These are phyloP conservation scores for Leptinotarsa haldemani DNA, from an alignment of 2,888 invertebrate species.

Conservation along the genomic window DNA sequence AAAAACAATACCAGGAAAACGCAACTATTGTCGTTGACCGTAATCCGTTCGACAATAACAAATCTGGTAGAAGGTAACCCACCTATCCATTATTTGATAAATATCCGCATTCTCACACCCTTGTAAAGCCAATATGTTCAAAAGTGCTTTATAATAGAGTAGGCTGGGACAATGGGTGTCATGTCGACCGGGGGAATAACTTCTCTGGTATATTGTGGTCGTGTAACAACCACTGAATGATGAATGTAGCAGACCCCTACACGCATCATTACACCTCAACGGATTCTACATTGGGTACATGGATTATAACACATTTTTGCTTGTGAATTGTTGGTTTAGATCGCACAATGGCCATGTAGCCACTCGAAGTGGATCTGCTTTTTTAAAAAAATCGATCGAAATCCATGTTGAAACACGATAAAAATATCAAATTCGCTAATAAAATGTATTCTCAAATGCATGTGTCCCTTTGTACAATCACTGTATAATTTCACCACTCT, in stretches of 20 bases:
- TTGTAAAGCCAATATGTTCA: slow-evolving; percentile 64
- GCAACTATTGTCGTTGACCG: slow-evolving; percentile 5
- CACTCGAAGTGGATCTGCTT: neutral
- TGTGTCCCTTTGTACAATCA: too few species aligned
- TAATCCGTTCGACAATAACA: slow-evolving; percentile 28
- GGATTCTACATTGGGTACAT: slow-evolving; percentile 31
- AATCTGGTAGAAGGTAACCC: slow-evolving; percentile 34
- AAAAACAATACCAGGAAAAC: slow-evolving; percentile 12
- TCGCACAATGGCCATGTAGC: neutral
- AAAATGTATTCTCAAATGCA: too few species aligned
- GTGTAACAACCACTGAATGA: slow-evolving; percentile 48
- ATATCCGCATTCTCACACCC: slow-evolving; percentile 56
- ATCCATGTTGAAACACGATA: too few species aligned
- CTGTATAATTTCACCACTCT: too few species aligned
- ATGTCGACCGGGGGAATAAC: slow-evolving; percentile 56
- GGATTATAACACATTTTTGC: slow-evolving; percentile 22
- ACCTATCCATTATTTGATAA: slow-evolving; percentile 44
- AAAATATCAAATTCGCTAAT: too few species aligned
- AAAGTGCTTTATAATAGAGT: slow-evolving; percentile 65
- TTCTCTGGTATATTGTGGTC: slow-evolving; percentile 51
- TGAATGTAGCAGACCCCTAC: slow-evolving; percentile 47
- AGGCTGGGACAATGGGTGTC: slow-evolving; percentile 64
- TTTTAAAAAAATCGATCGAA: too few species aligned
- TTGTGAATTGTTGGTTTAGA: slow-evolving; percentile 3
- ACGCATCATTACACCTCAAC: slow-evolving; percentile 60